phyloP scores from a whole-genome alignment of 2,888 invertebrate genomes.

The Tenthredo distinguenda region DNA sequence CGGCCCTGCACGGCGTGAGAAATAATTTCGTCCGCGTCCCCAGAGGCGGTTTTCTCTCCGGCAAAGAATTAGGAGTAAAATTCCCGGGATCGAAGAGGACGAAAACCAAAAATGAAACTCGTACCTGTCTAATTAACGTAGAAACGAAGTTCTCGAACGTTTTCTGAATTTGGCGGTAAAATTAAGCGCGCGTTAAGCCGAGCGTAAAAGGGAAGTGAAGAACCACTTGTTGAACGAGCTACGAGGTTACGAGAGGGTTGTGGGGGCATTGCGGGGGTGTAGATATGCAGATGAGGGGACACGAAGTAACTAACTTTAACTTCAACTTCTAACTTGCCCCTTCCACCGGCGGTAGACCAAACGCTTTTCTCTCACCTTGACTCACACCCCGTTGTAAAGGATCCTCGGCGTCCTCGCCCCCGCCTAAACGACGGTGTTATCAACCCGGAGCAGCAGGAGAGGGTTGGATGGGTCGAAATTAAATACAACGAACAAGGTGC shows the following conservation, averaged over 20 bases:
- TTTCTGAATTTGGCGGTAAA: slow-evolving; percentile 26
- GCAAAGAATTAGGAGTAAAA: background rate
- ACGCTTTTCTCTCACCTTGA: slow-evolving; percentile 63
- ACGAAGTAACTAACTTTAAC: slow-evolving; percentile 72
- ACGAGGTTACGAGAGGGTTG: slow-evolving; percentile 51
- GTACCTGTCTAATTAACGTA: background rate
- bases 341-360: slow-evolving; percentile 52
- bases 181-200: slow-evolving; percentile 70
- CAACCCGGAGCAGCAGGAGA: slow-evolving; percentile 50
- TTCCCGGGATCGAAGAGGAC: background rate
- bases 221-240: slow-evolving; percentile 76
- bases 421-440: slow-evolving; percentile 45
- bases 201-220: slow-evolving; percentile 72
- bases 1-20: slow-evolving; percentile 5
- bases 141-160: background rate
- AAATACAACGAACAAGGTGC: slow-evolving; percentile 48
- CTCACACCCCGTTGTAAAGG: slow-evolving; percentile 56
- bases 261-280: slow-evolving; percentile 59
- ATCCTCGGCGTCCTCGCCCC: slow-evolving; percentile 24
- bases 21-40: background rate
- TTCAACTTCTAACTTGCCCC: slow-evolving; percentile 72
- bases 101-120: background rate
- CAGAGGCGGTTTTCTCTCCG: background rate
- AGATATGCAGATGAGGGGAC: slow-evolving; percentile 76
- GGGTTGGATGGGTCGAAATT: slow-evolving; percentile 55